phyloP scores from a whole-genome alignment of 2,113 vertebrate species.

The Columba livia region DNA sequence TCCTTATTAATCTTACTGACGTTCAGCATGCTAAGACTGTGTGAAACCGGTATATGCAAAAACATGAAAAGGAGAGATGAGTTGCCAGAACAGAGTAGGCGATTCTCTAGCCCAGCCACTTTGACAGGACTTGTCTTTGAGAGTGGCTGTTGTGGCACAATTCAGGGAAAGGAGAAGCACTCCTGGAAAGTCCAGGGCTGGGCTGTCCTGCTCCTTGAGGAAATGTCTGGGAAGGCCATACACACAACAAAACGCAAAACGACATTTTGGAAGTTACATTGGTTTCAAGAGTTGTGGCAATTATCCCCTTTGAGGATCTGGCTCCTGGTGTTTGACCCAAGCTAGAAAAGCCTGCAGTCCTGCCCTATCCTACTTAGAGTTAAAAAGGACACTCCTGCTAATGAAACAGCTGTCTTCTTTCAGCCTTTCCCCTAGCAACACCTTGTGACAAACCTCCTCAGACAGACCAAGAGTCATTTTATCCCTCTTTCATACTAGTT shows the following conservation, averaged over 20 bases:
- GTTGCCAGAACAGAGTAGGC: not conserved
- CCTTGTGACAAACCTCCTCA: not conserved
- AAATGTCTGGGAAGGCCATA: not conserved
- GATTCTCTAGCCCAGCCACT: not conserved
- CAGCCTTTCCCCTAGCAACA: not conserved
- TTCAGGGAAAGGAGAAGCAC: not conserved
- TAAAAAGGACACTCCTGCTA: not conserved
- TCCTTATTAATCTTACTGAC: conserved; percentile 39
- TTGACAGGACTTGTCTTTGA: not conserved
- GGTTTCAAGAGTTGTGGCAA: not conserved
- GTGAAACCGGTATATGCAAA: conserved; percentile 60
- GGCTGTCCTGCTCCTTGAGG: not conserved
- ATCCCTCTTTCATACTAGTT: not conserved
- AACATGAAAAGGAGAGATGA: not conserved
- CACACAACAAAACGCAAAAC: rapidly evolving
- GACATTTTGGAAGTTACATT: not conserved
- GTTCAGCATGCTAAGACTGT: not conserved
- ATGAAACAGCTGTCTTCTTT: not conserved
- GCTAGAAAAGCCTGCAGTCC: not conserved
- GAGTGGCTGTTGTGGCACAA: not conserved
- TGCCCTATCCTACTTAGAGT: not conserved
- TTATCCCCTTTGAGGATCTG: not conserved
- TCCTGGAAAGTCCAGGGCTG: not conserved
- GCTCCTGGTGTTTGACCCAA: not conserved
- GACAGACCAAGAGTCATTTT: not conserved